A percentile compares a stretch with the other conserved stretches of the same genome.
These are phyloP conservation scores for Drosophila kuntzei DNA, from an alignment of 2,888 invertebrate species.

Conservation along the genomic window DNA sequence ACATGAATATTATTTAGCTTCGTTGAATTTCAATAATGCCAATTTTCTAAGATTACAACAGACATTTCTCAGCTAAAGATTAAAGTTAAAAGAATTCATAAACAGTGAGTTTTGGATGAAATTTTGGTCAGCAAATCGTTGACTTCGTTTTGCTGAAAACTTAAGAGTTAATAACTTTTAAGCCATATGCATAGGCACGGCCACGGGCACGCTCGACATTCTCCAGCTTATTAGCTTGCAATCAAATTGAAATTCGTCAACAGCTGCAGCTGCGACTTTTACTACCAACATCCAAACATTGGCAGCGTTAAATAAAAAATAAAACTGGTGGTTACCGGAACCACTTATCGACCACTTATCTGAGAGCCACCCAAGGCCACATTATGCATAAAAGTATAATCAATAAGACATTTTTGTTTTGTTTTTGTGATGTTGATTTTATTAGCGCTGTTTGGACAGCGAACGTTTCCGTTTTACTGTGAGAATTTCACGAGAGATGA, in stretches of 20 bases:
- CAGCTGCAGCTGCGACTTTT: slow-evolving; percentile 36
- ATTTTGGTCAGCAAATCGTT: slow-evolving; percentile 1
- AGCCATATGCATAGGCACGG: slow-evolving; percentile 7
- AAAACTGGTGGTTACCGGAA: slow-evolving; percentile 37
- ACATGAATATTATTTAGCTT: background rate
- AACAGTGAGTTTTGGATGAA: background rate
- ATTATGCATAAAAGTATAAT: background rate
- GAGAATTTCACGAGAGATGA: slow-evolving; percentile 9
- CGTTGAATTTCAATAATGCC: background rate
- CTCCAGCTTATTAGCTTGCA: slow-evolving; percentile 19
- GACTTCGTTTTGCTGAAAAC: background rate
- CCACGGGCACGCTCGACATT: slow-evolving; percentile 34
- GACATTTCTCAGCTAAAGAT: background rate
- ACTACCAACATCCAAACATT: slow-evolving; percentile 27
- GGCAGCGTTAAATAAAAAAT: background rate
- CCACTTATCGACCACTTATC: slow-evolving; percentile 31
- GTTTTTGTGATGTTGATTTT: slow-evolving; percentile 27
- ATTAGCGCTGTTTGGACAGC: slow-evolving; percentile 35
- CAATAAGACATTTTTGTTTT: slow-evolving; percentile 4
- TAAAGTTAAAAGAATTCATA: background rate
- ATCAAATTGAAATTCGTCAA: slow-evolving; percentile 25
- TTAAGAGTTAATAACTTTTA: slow-evolving; percentile 1
- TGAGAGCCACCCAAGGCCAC: slow-evolving; percentile 10
- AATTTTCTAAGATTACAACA: background rate
- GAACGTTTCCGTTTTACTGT: slow-evolving; percentile 21